A percentile compares a stretch with the other conserved stretches of the same genome.
Conservation (phyloP, 2,888 invertebrate genomes). For the Nebria brevicollis region DNA sequence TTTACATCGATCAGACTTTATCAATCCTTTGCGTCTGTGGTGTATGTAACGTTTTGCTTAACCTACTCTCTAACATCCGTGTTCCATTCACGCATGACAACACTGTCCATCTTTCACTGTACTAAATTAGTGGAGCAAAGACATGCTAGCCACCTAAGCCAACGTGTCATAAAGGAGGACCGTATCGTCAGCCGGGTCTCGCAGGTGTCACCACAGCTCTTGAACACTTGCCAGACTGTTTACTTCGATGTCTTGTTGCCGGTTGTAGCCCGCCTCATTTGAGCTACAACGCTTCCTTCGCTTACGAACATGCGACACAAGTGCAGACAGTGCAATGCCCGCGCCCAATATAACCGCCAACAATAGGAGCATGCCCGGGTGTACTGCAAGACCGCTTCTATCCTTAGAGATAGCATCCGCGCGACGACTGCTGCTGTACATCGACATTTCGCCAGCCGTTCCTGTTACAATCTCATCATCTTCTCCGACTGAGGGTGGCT, state of each 20-base stretch:
- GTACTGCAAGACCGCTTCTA: background rate
- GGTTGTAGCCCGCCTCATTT: conserved; percentile 54
- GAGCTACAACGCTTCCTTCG: conserved; percentile 54
- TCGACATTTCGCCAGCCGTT: conserved; percentile 56
- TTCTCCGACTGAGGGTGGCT: conserved; percentile 40
- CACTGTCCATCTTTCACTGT: conserved; percentile 13
- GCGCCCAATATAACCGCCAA: conserved; percentile 68
- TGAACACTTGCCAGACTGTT: conserved; percentile 69
- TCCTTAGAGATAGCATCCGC: background rate
- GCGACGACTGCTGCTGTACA: conserved; percentile 53
- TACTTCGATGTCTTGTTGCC: conserved; percentile 69
- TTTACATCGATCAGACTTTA: background rate
- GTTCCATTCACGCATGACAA: conserved; percentile 12
- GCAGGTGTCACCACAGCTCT: conserved; percentile 77
- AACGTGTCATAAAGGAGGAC: conserved; percentile 58
- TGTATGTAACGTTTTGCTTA: conserved; percentile 3
- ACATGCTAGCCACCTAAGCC: conserved; percentile 17
- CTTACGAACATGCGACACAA: conserved; percentile 62
- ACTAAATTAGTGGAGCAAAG: background rate
- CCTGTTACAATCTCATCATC: conserved; percentile 52
- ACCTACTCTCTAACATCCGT: conserved; percentile 3
- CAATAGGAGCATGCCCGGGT: conserved; percentile 69
- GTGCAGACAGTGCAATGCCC: conserved; percentile 65
- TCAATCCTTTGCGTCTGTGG: background rate
- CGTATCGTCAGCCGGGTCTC: conserved; percentile 65